A percentile compares a stretch with the other conserved stretches of the same genome.
These are phyloP conservation scores for Brachyhypopomus gauderio DNA, from an alignment of 2,113 vertebrate species.

Conservation along the genomic window DNA sequence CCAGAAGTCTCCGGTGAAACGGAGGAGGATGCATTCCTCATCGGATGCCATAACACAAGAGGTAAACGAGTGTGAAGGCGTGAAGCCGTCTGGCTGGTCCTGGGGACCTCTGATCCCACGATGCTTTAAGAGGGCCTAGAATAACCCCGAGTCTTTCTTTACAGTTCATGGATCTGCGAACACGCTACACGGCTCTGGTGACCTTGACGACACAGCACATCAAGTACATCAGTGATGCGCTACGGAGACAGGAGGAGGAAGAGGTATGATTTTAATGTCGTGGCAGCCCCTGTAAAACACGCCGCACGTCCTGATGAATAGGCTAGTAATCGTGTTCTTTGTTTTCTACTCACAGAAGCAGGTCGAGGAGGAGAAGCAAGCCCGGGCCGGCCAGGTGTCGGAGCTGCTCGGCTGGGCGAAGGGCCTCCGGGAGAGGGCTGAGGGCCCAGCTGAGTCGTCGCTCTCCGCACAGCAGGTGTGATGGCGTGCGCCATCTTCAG, in stretches of 20 bases:
- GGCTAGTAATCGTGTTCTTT: background rate
- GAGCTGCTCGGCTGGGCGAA: conserved; percentile 88
- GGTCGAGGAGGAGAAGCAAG: conserved; percentile 94
- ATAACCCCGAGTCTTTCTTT: conserved; percentile 2
- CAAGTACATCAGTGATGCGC: conserved; percentile 95
- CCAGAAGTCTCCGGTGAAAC: conserved; percentile 91
- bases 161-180: conserved; percentile 97
- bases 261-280: conserved; percentile 75
- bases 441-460: conserved; percentile 80
- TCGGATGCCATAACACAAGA: conserved; percentile 95
- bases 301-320: background rate
- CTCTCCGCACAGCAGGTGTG: conserved; percentile 89
- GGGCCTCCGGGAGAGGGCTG: conserved; percentile 76
- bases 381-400: conserved; percentile 87
- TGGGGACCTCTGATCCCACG: background rate
- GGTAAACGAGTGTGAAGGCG: conserved; percentile 68
- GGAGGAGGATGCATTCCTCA: conserved; percentile 90
- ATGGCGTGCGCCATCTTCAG: background rate
- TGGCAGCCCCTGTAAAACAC: background rate
- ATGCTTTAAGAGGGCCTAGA: background rate
- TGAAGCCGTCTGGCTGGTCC: background rate
- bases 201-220: conserved; percentile 95
- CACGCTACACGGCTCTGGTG: conserved; percentile 93
- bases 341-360: conserved; percentile 82
- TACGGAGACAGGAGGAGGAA: conserved; percentile 91